These are phyloP conservation scores for Phengaris alcon DNA, from an alignment of 2,888 invertebrate genomes.

Conservation along the genomic window DNA sequence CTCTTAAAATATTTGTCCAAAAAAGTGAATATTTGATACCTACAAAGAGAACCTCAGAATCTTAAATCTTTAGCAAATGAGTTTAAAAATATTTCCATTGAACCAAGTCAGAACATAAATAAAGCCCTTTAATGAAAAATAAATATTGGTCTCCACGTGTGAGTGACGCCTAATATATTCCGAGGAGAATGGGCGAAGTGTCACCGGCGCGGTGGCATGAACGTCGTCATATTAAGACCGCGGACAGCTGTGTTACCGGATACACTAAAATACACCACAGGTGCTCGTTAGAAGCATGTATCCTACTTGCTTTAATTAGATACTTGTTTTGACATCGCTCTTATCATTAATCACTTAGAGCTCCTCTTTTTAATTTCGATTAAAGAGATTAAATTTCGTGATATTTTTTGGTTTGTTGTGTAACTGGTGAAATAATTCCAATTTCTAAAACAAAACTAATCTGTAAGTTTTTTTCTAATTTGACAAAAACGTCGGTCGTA, in stretches of 20 bases:
- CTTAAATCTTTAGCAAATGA: too few species aligned
- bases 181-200: conserved; percentile 59
- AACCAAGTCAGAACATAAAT: not conserved
- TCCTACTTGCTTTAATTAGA: conserved; percentile 54
- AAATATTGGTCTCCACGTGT: conserved; percentile 16
- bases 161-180: conserved; percentile 65
- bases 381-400: too few species aligned
- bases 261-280: conserved; percentile 61
- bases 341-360: not conserved
- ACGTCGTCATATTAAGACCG: conserved; percentile 69
- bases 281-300: conserved; percentile 59
- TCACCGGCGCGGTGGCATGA: conserved; percentile 50
- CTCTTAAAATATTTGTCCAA: too few species aligned
- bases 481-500: not conserved
- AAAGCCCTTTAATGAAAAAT: conserved; percentile 21
- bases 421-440: too few species aligned
- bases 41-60: too few species aligned
- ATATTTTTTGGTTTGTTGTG: too few species aligned
- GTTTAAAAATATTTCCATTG: not conserved
- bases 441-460: too few species aligned
- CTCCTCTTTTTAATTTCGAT: not conserved
- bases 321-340: conserved; percentile 15
- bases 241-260: conserved; percentile 73
- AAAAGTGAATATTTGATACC: too few species aligned
- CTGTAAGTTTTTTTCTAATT: too few species aligned